Base-by-base conservation (phyloP, 2,888 invertebrate species). In the Campoplex capitator region DNA sequence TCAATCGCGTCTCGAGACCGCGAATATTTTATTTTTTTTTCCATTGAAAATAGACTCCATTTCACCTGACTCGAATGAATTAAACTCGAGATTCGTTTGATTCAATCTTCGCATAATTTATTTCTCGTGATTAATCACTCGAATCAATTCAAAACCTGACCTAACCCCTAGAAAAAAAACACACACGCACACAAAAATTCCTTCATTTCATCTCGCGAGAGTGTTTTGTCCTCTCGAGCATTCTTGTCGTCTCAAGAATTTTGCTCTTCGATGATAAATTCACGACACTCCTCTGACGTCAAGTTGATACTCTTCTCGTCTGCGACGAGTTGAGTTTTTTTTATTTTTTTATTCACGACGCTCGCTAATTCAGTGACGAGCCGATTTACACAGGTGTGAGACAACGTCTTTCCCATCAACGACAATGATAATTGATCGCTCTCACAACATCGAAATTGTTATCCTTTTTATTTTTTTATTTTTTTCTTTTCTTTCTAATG, bases 341-440 rank as follows among this genome's bases (percentile, higher is more conserved):
- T 23, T 23, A 23, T 23, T 23, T 23, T 23, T 23, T 23, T 23
- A 23, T 23, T 23, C 73, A 23, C 51, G 28, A 71, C 45, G 73
- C 58, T 51, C 45, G 73, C 58, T 51, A 80, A 80, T 80, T 65
- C 73, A 51, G 28, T 45, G 58, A 76, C 51, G 48, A 73, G 28
- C 35, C 38, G 4, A 51, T 80, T 80, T 80, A 51, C 73, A 62
- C 80, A 80, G 73, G 73, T 80, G 71, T 38, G 62, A 73, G 73
- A 80, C 48, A 65, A 73, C 38, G 58, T 80, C 73, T 62, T 56
- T 45, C 42, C n/a, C 38, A 56, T 42, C 38, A 35, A 65, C 51
- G 62, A 65, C 38, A 65, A 71, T 32, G 45, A 48, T 48, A 79
- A 79, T 80, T 80, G 45, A 48, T 71, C 62, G 48, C 38, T 73